Evolutionary conservation across 2,113 vertebrate species (phyloP), one percentile per base, ranked within the genome.

Genomic region (Notarius quadriscutis): DNA sequence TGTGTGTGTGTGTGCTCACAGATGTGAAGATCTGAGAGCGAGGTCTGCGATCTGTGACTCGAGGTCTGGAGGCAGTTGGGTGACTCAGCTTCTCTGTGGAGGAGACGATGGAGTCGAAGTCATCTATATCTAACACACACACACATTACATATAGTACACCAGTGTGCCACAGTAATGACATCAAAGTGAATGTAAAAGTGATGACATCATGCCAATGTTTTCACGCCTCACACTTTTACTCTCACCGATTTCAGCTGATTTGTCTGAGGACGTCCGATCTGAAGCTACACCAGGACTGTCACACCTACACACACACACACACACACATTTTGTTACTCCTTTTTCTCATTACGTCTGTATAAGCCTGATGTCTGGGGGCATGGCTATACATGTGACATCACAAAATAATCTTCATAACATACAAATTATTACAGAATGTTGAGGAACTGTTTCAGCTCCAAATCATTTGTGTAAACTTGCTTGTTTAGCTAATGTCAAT

Each of bases 1-100:
- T 69, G 74, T 83, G 74, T 75, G 75, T 78, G 67, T 78, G 41
- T 62, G 82, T 25, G 60, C 98, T 96, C 96, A 99, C 98, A 81
- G 97, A 94, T 1, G 96, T 96, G 94, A 99, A 94, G 89, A 98
- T 96, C 94, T 99, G 98, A 2, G 98, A 99, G 7, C 97, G 97
- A 78, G 98, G 98, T 87, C 98, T 95, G 89, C 98, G 96, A 92
- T 98, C 98, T 1, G 95, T 97, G 91, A 98, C 96, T 93, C 98
- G 96, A 67, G 98, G 98, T 93, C 98, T 95, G 65, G 95, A 96
- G 84, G 94, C 97, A 22, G 98, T 99, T 27, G 97, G 98, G 91
- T 99, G 98, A 93, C 95, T 98, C 90, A 99, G 96, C 92, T 97
- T 98, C 94, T 99, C 98, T 89, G 97, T 94, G 81, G 97, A 95